phyloP scores from a whole-genome alignment of 1,140 invertebrate species.

The Bombus confusus region DNA sequence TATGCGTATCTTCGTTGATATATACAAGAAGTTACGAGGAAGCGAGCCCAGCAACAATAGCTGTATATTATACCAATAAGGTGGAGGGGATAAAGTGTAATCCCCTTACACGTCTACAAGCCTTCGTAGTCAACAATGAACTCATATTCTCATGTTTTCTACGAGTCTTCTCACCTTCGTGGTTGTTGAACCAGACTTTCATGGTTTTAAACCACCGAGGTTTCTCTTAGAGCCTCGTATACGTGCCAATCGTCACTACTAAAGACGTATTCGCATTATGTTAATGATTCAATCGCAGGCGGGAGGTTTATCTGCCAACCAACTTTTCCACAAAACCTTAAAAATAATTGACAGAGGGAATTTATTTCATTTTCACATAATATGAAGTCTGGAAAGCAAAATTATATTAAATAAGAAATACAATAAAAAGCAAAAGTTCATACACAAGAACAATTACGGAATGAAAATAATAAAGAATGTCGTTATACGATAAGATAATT shows the following conservation, averaged over 20 bases:
- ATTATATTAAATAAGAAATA: not conserved
- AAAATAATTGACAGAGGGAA: not conserved
- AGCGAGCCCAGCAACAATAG: conserved; percentile 63
- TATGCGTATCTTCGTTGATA: conserved; percentile 56
- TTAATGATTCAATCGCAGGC: conserved; percentile 38
- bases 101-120: conserved; percentile 47
- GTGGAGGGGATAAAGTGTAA: conserved; percentile 59
- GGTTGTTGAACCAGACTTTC: conserved; percentile 63
- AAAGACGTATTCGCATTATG: conserved; percentile 28
- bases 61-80: conserved; percentile 53
- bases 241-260: conserved; percentile 42
- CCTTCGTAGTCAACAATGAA: conserved; percentile 62
- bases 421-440: no score
- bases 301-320: not conserved
- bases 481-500: no score
- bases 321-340: not conserved
- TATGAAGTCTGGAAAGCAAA: not conserved
- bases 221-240: not conserved
- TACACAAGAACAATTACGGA: no score
- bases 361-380: not conserved
- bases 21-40: conserved; percentile 59
- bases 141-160: conserved; percentile 67
- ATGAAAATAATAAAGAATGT: not conserved
- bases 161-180: conserved; percentile 54
- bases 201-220: conserved; percentile 36